A percentile compares a stretch with the other conserved stretches of the same genome.
These are phyloP conservation scores for Tigriopus californicus DNA, from an alignment of 2,888 invertebrate genomes.

Conservation along the genomic window DNA sequence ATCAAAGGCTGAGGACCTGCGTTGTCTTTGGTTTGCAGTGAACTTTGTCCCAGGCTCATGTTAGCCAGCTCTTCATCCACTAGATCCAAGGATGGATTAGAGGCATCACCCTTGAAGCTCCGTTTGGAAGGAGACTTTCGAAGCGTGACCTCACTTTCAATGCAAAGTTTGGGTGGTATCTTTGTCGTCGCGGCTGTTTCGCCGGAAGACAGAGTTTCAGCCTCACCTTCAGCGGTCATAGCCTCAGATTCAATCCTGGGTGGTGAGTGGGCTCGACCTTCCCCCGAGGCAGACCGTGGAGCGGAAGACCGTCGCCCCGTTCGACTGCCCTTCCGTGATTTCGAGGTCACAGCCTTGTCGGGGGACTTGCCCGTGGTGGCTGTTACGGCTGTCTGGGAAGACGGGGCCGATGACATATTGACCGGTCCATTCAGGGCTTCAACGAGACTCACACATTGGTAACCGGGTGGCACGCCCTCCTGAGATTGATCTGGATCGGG, in stretches of 20 bases:
- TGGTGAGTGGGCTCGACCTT: no score
- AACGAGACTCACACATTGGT: slow-evolving; percentile 78
- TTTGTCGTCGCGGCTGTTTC: no score
- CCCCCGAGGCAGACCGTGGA: no score
- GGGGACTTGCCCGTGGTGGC: neutral
- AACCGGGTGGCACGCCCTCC: slow-evolving; percentile 75
- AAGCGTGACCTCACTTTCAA: no score
- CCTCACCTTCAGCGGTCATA: no score
- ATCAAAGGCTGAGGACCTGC: neutral
- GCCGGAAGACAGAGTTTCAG: no score
- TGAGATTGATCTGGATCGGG: slow-evolving; percentile 21
- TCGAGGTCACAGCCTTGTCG: neutral
- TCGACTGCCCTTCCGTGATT: neutral
- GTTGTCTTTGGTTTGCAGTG: neutral
- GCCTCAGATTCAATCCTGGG: no score
- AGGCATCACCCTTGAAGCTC: no score
- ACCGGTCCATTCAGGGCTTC: slow-evolving; percentile 87
- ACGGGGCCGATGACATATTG: slow-evolving; percentile 15
- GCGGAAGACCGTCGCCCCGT: no score
- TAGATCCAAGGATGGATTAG: neutral
- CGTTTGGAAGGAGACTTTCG: no score
- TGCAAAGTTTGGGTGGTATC: no score
- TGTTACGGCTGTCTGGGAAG: neutral
- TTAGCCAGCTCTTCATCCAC: slow-evolving; percentile 13
- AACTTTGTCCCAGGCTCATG: neutral